Evolutionary conservation across 2,888 invertebrate species (phyloP), one percentile per base, ranked within the genome.

Genomic region (Timema cristinae): DNA sequence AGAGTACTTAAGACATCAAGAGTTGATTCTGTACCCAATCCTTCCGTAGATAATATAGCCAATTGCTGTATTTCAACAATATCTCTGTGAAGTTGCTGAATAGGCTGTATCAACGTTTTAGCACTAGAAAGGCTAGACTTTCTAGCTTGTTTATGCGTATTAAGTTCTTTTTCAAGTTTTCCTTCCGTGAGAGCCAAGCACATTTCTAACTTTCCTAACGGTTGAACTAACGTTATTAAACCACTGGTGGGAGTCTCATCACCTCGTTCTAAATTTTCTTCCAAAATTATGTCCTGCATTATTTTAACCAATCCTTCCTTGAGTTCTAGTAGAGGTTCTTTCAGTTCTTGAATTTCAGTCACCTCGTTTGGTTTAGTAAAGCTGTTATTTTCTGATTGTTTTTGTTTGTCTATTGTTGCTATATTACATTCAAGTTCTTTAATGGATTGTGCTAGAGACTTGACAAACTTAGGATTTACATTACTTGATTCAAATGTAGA

Each of bases 31-130:
- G 32, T 32, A 32, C 32, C 4, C 32, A 1, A 32, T 32, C 32
- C 32, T 32, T 32, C 32, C 32, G 32, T 32, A 32, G 32, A 32
- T 32, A 32, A 32, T 32, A 32, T 32, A 32, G 32, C 32, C 32
- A 32, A 32, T 32, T 32, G 32, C 32, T 32, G 32, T 32, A 50
- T 47, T 7, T 59, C 66, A 9, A 83, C 84, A 63, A 89, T 77
- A 47, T 86, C 86, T 71, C 81, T 83, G 79, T 86, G 86, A 70
- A 88, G 86, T 81, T 87, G 87, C 71, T 86, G 85, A 13, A 71
- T 68, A 5, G 67, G 72, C 32, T 66, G 68, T 32, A 68, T 63
- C 5, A 72, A 59, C 2, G 70, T 68, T 67, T 72, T 69, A 6
- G 72, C 9, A 47, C 66, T 10, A 59, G 56, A 61, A 16, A 68